Evolutionary conservation across 2,888 invertebrate species (phyloP), one percentile per base, ranked within the genome.

Genomic region (Ichneumoninae sp.): DNA sequence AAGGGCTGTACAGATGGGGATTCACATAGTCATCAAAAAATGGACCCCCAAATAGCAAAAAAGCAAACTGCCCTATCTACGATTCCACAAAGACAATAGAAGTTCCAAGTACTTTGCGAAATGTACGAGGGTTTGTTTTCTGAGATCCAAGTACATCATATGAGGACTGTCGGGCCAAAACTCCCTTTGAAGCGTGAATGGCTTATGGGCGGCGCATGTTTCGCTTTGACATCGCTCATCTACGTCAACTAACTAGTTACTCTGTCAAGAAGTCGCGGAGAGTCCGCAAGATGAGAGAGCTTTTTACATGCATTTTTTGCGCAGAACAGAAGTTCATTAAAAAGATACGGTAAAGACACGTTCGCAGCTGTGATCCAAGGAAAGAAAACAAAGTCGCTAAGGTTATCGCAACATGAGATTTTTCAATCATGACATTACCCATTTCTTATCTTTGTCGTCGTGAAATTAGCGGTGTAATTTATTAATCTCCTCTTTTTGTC

Each of bases 51-150:
- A 10, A 16, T 10, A 10, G 30, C 16, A 30, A 30, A 60, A 60
- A 26, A 26, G 60, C 16, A 60, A 30, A 60, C 16, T 22, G 5
- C 60, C 5, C 7, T 26, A 30, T 60, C 16, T 36, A 70, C 62
- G 47, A 68, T 57, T 57, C 70, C 76, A 36, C 50, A 26, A 54
- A n/a, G 65, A 68, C 19, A 57, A 33, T 22, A 40, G 66, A 52
- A 52, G 65, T 54, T 65, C 30, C 26, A 5, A 60, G 33, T n/a
- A 33, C 62, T 62, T 33, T 6, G 13, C 62, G 33, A 62, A 30
- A 62, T 62, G 33, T 7, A 62, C 7, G 62, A 62, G 30, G n/a
- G 62, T 62, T 62, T 62, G 30, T 62, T 30, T 30, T n/a, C 33
- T 6, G 30, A 62, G 62, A 62, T 62, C 30, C 33, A 30, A 6